Evolutionary conservation across 53 echinoderm and acorn worm genomes (phyloP), one percentile per base, ranked within the genome.

Genomic region (Luidia sarsii): DNA sequence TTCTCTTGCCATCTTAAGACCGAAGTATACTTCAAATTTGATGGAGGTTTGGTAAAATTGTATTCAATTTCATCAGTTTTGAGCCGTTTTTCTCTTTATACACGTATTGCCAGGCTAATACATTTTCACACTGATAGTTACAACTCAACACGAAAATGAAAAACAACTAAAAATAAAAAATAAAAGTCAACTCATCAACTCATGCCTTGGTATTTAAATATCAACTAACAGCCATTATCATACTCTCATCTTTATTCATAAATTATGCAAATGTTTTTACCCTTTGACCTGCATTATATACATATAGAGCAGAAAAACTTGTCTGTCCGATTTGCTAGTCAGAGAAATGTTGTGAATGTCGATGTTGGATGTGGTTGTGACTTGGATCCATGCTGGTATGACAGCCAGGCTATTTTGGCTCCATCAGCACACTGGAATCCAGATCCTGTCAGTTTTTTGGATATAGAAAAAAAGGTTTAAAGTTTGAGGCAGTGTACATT

Each of bases 91-190:
- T 57, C 51, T 59, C 41, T 23, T 31, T 77, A 77, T 60, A 59
- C 61, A 77, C 77, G 61, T 61, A 77, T 60, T 77, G 77, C 77
- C 77, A 43, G 77, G n/a, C 77, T 77, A 77, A 31, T 30, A 70
- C 51, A 50, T 25, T 48, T 38, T 53, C 27, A 57, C 1, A 39
- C 41, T 46, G 60, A 77, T 20, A 70, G 32, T 18, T 45, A 77
- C 45, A 14, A 75, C 57, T 75, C 45, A 77, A 77, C 43, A 43
- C 48, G n/a, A 25, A 36, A 57, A 60, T 59, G 11, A 41, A 41
- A 7, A 41, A 41, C 6, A 41, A 6, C 41, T 11, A 6, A 41
- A 41, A 41, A 41, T 11, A 41, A 11, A 41, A 41, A 41, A 41
- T 41, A 41, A 41, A 41, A 7, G 41, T 22, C 34, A 41, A 41